These are phyloP conservation scores for Bolborhynchus lineola DNA, from an alignment of 2,113 vertebrate genomes.

Conservation along the genomic window DNA sequence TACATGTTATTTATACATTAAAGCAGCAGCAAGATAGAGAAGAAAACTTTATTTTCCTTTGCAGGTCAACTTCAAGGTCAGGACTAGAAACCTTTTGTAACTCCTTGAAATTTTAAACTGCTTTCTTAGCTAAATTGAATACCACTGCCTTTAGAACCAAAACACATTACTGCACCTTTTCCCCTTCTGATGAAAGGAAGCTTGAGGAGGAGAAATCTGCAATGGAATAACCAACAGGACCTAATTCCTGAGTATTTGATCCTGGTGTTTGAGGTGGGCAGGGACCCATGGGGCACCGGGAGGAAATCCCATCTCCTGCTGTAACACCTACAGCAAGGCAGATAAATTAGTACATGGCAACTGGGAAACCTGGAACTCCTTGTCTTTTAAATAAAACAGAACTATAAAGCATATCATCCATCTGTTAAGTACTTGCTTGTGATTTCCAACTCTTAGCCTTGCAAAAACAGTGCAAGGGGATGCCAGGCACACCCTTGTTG, in stretches of 20 bases:
- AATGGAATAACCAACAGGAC: not conserved
- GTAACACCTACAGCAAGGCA: not conserved
- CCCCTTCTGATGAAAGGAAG: not conserved
- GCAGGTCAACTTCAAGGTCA: not conserved
- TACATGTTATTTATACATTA: not conserved
- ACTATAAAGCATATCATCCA: not conserved
- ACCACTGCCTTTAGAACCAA: not conserved
- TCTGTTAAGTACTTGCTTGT: not conserved
- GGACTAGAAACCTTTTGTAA: not conserved
- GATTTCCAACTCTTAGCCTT: not conserved
- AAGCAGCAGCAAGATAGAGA: not conserved
- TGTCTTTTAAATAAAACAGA: not conserved
- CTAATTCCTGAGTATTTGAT: not conserved
- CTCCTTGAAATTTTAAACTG: not conserved
- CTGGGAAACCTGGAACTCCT: not conserved
- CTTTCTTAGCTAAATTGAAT: not conserved
- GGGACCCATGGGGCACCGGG: not conserved
- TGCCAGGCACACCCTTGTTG: not conserved
- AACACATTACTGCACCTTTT: not conserved
- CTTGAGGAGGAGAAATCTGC: not conserved
- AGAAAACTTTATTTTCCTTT: not conserved
- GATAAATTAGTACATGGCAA: not conserved
- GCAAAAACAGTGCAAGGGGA: not conserved
- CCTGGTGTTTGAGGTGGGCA: not conserved
- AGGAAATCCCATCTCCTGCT: not conserved